Percentiles rank a stretch among this genome's conserved stretches.
phyloP scores from a whole-genome alignment of 2,888 invertebrate genomes.

The Spodoptera exigua region DNA sequence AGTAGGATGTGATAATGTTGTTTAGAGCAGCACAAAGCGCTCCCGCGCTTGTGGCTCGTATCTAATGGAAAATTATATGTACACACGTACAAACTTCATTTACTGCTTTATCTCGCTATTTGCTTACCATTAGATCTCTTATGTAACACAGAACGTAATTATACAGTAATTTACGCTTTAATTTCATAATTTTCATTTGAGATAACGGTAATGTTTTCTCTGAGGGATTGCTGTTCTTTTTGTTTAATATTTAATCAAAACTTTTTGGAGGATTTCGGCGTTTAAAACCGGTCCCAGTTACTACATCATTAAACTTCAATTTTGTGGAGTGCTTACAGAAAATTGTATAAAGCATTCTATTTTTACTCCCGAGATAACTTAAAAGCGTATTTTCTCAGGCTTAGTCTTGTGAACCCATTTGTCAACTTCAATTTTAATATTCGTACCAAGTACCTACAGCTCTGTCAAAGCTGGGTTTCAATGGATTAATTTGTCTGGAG shows the following conservation, averaged over 20 bases:
- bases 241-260: neutral
- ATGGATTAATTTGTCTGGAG: constrained; percentile 48
- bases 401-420: constrained; percentile 39
- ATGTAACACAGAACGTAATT: no score
- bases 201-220: no score
- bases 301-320: constrained; percentile 21
- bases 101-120: no score
- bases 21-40: neutral
- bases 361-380: constrained; percentile 21
- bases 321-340: constrained; percentile 13
- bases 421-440: constrained; percentile 49
- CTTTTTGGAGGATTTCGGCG: neutral
- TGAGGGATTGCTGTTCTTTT: constrained; percentile 1
- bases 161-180: no score
- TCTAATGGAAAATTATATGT: neutral
- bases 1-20: constrained; percentile 30
- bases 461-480: constrained; percentile 39
- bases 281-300: neutral
- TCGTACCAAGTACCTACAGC: constrained; percentile 37
- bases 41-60: neutral
- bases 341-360: constrained; percentile 15
- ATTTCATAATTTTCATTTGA: no score
- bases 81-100: no score
- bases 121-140: no score
- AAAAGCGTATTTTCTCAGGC: constrained; percentile 26